These are phyloP conservation scores for Columba janthina DNA, from an alignment of 2,113 vertebrate species.

Conservation along the genomic window DNA sequence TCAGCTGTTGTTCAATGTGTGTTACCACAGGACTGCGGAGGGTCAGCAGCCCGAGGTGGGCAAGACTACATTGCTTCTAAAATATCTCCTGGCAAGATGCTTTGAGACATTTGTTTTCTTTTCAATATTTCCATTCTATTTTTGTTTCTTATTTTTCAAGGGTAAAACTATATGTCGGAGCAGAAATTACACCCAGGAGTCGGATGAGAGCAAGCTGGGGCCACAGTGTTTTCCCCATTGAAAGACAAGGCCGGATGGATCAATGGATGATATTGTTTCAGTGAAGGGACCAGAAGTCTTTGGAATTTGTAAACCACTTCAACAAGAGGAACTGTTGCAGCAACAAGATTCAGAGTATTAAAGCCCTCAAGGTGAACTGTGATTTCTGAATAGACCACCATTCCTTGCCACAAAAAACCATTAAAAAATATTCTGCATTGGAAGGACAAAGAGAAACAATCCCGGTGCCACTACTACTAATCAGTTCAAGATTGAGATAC, in stretches of 20 bases:
- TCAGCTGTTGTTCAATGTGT: slow-evolving; percentile 9
- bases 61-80: neutral
- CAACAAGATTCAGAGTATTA: neutral
- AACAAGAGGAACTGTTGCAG: neutral
- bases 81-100: neutral
- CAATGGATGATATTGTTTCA: neutral
- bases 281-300: neutral
- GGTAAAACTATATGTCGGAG: neutral
- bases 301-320: slow-evolving; percentile 23
- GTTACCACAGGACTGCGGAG: neutral
- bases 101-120: neutral
- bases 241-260: neutral
- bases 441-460: slow-evolving; percentile 31
- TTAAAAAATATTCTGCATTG: neutral
- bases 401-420: neutral
- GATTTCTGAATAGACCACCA: neutral
- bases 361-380: slow-evolving; percentile 14
- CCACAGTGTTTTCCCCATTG: neutral
- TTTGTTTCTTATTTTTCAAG: neutral
- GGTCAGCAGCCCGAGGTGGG: neutral
- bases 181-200: neutral
- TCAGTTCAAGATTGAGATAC: slow-evolving; percentile 10
- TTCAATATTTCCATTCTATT: slow-evolving; percentile 1
- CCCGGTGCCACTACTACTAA: neutral
- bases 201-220: neutral